These are phyloP conservation scores for Ptyas mucosa DNA, from an alignment of 2,113 vertebrate genomes.

Conservation along the genomic window DNA sequence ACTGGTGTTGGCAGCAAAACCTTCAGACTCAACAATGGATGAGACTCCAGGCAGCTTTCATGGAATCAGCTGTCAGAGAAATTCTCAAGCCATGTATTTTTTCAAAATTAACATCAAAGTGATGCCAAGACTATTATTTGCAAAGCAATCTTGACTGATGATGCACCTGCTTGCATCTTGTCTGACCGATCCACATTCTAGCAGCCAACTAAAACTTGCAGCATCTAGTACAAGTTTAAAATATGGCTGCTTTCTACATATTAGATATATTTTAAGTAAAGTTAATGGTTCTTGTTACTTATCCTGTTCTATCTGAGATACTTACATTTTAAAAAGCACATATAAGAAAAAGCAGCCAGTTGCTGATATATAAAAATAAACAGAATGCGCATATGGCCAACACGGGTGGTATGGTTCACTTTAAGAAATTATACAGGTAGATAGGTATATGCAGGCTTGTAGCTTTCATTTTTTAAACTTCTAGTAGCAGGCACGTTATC, in stretches of 20 bases:
- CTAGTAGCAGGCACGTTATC: background rate
- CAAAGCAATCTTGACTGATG: background rate
- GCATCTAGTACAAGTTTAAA: background rate
- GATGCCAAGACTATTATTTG: conserved; percentile 25
- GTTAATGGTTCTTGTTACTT: background rate
- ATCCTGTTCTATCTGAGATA: background rate
- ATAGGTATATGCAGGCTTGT: background rate
- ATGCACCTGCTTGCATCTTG: conserved; percentile 5
- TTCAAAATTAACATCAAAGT: background rate
- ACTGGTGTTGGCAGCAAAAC: background rate
- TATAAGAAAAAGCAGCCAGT: background rate
- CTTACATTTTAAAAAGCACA: background rate
- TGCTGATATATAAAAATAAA: background rate
- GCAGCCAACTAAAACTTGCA: background rate
- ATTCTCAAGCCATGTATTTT: conserved; percentile 25
- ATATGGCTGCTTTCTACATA: background rate
- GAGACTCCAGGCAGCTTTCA: background rate
- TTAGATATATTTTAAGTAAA: background rate
- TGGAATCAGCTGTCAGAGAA: background rate
- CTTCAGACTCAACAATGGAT: background rate
- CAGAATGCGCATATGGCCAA: background rate
- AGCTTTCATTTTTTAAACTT: background rate
- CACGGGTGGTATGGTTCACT: background rate
- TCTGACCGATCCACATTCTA: background rate
- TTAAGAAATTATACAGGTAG: background rate